Evolutionary conservation across 2,888 invertebrate genomes (phyloP).

Genomic region (Chironomus riparius): DNA sequence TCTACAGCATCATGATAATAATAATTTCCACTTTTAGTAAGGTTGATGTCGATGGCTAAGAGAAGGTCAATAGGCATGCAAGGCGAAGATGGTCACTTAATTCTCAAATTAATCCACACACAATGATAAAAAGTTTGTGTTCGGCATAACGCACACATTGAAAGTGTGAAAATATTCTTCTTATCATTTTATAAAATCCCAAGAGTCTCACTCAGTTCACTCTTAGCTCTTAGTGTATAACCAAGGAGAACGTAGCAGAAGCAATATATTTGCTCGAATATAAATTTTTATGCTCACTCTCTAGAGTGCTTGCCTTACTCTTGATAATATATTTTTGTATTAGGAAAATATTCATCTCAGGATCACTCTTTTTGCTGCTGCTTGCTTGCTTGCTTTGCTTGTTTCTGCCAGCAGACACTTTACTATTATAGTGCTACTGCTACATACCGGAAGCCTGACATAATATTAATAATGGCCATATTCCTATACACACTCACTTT

Average conservation of each 20-base stretch:
- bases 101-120: conserved; percentile 8
- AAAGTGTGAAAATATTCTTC: conserved; percentile 27
- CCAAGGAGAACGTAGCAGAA: conserved; percentile 15
- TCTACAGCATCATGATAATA: too few species aligned
- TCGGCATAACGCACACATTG: conserved; percentile 11
- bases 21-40: too few species aligned
- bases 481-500: background rate
- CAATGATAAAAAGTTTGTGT: background rate
- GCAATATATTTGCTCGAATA: conserved; percentile 27
- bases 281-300: conserved; percentile 27
- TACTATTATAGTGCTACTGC: too few species aligned
- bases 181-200: conserved; percentile 24
- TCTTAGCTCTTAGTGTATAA: background rate
- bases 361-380: background rate
- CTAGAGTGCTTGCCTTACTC: conserved; percentile 16
- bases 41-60: too few species aligned
- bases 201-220: conserved; percentile 2
- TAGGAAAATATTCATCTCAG: conserved; percentile 10
- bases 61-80: too few species aligned
- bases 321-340: conserved; percentile 25
- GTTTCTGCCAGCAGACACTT: background rate
- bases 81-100: conserved; percentile 10
- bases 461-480: too few species aligned
- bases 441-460: too few species aligned
- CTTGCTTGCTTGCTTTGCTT: background rate